Conservation (phyloP, 2,797 vertebrate genomes). For the Tenualosa ilisha region DNA sequence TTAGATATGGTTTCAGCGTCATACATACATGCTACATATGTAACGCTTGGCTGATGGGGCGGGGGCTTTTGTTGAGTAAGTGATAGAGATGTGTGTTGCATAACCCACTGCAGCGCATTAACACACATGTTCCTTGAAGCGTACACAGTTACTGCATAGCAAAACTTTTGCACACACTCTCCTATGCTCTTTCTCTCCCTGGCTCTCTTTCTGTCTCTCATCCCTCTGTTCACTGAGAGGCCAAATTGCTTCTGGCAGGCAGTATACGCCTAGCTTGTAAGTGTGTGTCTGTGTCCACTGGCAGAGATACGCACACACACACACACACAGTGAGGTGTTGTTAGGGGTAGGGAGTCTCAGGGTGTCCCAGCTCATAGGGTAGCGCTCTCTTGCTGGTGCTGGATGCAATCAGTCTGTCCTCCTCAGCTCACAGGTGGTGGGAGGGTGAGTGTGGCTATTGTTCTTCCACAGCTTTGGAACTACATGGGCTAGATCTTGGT, state of each 20-base stretch:
- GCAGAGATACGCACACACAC: constrained; percentile 1
- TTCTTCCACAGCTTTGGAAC: background rate
- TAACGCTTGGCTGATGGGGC: background rate
- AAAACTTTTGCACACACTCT: background rate
- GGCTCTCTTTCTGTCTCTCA: constrained; percentile 19
- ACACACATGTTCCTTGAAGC: constrained; percentile 66
- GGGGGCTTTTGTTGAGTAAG: background rate
- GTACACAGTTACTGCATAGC: constrained; percentile 54
- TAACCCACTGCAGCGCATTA: constrained; percentile 67
- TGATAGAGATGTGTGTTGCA: constrained; percentile 42
- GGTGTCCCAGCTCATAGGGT: background rate
- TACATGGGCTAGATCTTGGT: background rate
- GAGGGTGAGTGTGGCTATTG: background rate
- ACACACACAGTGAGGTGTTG: background rate
- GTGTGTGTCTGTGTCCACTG: constrained; percentile 34
- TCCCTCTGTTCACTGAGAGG: constrained; percentile 48
- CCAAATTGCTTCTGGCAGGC: constrained; percentile 61
- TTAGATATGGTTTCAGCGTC: constrained; percentile 3
- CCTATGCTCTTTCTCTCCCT: too few species aligned
- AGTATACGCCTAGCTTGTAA: constrained; percentile 45
- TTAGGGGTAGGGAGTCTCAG: background rate
- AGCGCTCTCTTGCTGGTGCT: background rate
- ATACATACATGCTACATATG: background rate
- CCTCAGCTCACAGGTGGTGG: background rate
- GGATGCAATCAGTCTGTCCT: background rate